Evolutionary conservation across 1,140 invertebrate genomes (phyloP), one percentile per base, ranked within the genome.

Genomic region (Lepidostoma basale): DNA sequence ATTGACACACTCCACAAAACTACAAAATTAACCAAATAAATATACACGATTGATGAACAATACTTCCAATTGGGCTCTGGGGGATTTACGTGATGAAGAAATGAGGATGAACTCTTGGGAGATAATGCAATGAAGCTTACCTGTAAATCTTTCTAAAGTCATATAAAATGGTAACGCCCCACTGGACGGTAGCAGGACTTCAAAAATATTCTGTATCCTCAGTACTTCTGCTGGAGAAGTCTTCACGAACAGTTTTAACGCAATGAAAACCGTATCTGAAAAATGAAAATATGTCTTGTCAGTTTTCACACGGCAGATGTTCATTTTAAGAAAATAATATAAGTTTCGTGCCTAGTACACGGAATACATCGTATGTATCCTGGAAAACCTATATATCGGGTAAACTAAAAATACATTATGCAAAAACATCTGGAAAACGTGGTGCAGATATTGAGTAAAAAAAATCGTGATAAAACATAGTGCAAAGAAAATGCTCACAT

Each of bases 151-250:
- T 88, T 85, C 86, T 89, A 89, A 90, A 90, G 88, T 89, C 89
- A 90, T 90, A 90, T 90, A 90, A 90, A 89, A 89, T 86, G 87
- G 86, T 90, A 88, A 86, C 89, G 89, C 89, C 89, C 89, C 86
- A 83, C 83, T 88, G 88, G 89, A 90, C 89, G 89, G 79, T 78
- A 81, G 77, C 79, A 78, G 77, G 74, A 77, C 76, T 78, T 78
- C 76, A 77, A 79, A 81, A 82, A 80, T 76, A 82, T 82, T 77
- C 76, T 77, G 75, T 77, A 78, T 79, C 77, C 79, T 76, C 73
- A 75, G 73, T 47, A 36, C 79, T 77, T 76, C 66, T 73, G 68
- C 74, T 75, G 77, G 77, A 76, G 76, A 77, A 77, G 75, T 77
- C 78, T 75, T 73, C 74, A 75, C 77, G 74, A 75, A 76, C 70